These are phyloP conservation scores for Stenolophus ochropezus DNA, from an alignment of 2,888 invertebrate genomes.

Conservation along the genomic window DNA sequence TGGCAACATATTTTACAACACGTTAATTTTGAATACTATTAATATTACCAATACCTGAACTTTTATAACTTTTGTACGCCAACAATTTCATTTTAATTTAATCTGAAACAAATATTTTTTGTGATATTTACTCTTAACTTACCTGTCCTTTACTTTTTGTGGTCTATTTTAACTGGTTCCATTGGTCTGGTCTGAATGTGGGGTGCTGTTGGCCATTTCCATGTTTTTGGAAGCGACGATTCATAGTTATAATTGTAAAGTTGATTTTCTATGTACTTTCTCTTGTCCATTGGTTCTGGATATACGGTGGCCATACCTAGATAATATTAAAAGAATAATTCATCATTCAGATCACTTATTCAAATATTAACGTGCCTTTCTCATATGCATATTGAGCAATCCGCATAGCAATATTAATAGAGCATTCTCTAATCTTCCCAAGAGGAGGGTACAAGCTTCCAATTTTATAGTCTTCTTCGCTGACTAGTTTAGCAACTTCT, in stretches of 20 bases:
- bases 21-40: slow-evolving; percentile 1
- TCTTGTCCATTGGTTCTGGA: slow-evolving; percentile 87
- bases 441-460: slow-evolving; percentile 97
- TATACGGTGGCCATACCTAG: slow-evolving; percentile 88
- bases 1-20: slow-evolving; percentile 39
- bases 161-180: slow-evolving; percentile 67
- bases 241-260: slow-evolving; percentile 88
- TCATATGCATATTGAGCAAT: slow-evolving; percentile 93
- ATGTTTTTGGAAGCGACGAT: slow-evolving; percentile 82
- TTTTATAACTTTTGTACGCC: neutral
- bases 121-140: neutral
- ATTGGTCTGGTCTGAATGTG: slow-evolving; percentile 69
- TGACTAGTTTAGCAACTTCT: slow-evolving; percentile 89
- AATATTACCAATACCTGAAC: neutral
- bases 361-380: slow-evolving; percentile 75
- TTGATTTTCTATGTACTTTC: slow-evolving; percentile 82
- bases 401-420: slow-evolving; percentile 90
- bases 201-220: slow-evolving; percentile 76
- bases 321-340: neutral
- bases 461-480: slow-evolving; percentile 84
- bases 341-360: neutral
- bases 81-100: neutral
- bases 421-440: slow-evolving; percentile 87
- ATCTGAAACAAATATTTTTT: neutral
- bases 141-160: slow-evolving; percentile 12